A percentile compares a stretch with the other conserved stretches of the same genome.
Evolutionary conservation across 2,888 invertebrate genomes (phyloP).

Genomic region (Tiliacea citrago): DNA sequence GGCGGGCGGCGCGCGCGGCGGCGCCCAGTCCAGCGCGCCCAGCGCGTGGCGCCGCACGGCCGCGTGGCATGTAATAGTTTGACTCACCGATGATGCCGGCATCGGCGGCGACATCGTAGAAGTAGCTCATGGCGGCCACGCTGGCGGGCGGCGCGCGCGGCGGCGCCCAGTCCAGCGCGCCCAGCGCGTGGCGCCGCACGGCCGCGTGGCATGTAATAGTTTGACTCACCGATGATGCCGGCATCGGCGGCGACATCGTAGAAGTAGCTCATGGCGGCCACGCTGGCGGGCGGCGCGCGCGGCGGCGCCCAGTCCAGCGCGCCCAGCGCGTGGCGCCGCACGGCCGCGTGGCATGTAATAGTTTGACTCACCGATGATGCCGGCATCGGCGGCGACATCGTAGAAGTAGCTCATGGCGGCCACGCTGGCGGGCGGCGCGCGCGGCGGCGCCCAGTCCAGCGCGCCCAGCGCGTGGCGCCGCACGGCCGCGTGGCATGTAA

Average conservation of each 20-base stretch:
- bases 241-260: slow-evolving; percentile 97
- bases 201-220: slow-evolving; percentile 71
- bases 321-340: slow-evolving; percentile 80
- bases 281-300: slow-evolving; percentile 91
- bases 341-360: slow-evolving; percentile 74
- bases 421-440: slow-evolving; percentile 91
- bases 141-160: slow-evolving; percentile 91
- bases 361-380: slow-evolving; percentile 71
- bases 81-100: slow-evolving; percentile 87
- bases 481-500: slow-evolving; percentile 75
- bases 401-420: slow-evolving; percentile 98
- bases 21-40: slow-evolving; percentile 89
- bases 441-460: slow-evolving; percentile 90
- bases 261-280: slow-evolving; percentile 97
- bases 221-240: slow-evolving; percentile 79
- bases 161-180: slow-evolving; percentile 89
- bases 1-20: slow-evolving; percentile 92
- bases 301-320: slow-evolving; percentile 90
- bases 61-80: slow-evolving; percentile 70
- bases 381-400: slow-evolving; percentile 97
- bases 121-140: slow-evolving; percentile 96
- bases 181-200: slow-evolving; percentile 81
- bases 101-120: slow-evolving; percentile 97
- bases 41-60: slow-evolving; percentile 79
- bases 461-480: slow-evolving; percentile 82